phyloP scores from a whole-genome alignment of 2,797 vertebrate genomes.

The Fringilla coelebs region DNA sequence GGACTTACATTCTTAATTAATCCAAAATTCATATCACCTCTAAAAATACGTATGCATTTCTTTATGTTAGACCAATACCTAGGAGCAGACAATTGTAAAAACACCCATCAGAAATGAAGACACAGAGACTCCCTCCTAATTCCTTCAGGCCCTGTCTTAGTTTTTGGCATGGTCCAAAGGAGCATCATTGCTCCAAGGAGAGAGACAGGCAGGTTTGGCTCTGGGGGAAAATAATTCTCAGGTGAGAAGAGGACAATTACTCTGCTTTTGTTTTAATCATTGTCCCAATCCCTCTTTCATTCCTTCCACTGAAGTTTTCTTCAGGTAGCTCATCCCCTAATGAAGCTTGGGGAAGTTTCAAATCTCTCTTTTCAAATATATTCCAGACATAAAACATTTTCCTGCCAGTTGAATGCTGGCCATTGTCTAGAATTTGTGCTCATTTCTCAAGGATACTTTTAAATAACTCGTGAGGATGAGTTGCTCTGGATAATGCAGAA shows the following conservation, averaged over 20 bases:
- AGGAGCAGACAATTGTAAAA: background rate
- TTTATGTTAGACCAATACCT: background rate
- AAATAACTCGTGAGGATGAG: background rate
- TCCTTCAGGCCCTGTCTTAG: rapidly evolving
- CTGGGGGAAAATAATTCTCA: background rate
- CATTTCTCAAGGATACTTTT: background rate
- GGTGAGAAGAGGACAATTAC: background rate
- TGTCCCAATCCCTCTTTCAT: background rate
- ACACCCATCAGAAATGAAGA: background rate
- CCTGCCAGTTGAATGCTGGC: background rate
- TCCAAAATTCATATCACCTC: conserved; percentile 28
- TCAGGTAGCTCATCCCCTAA: background rate
- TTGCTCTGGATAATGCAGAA: background rate
- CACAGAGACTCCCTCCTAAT: background rate
- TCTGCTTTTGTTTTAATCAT: background rate
- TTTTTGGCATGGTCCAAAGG: background rate
- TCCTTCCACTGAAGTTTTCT: background rate
- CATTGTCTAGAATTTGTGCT: background rate
- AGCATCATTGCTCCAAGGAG: background rate
- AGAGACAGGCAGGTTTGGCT: background rate
- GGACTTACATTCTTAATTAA: conserved; percentile 52
- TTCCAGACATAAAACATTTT: background rate
- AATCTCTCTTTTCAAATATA: background rate
- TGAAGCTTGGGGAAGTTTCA: background rate
- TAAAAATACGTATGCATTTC: background rate